Evolutionary conservation across 2,113 vertebrate species (phyloP).

Genomic region (Chionis minor): DNA sequence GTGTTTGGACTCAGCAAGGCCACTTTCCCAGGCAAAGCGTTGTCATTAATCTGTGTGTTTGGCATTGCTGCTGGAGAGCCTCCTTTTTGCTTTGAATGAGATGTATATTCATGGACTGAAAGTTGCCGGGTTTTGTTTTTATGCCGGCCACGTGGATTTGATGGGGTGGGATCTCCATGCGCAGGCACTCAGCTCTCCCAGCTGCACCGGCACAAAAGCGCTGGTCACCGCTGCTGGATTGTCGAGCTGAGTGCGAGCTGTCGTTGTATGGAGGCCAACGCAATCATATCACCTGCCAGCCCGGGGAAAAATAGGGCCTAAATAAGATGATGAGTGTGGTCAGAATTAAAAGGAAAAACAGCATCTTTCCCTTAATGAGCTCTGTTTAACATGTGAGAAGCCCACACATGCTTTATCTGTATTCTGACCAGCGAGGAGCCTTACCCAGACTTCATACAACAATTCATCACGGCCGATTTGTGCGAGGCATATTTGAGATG

Average conservation of each 20-base stretch:
- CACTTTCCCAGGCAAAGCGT: conserved; percentile 13
- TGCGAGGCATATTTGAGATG: conserved; percentile 40
- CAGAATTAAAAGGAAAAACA: conserved; percentile 47
- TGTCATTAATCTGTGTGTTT: conserved; percentile 26
- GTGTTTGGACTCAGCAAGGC: conserved; percentile 49
- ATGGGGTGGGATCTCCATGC: background rate
- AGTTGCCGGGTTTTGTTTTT: conserved; percentile 34
- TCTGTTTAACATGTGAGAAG: conserved; percentile 49
- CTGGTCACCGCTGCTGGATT: conserved; percentile 13
- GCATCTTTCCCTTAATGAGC: conserved; percentile 7
- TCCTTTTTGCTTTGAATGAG: background rate
- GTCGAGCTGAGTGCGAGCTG: background rate
- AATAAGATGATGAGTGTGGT: conserved; percentile 17
- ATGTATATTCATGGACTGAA: conserved; percentile 29
- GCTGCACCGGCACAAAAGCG: conserved; percentile 38
- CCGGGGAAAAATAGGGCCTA: conserved; percentile 11
- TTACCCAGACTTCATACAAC: conserved; percentile 36
- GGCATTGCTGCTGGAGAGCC: conserved; percentile 41
- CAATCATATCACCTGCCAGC: conserved; percentile 44
- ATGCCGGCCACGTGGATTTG: background rate
- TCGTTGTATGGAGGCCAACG: background rate
- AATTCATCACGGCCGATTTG: conserved; percentile 35
- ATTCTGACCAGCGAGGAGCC: conserved; percentile 41
- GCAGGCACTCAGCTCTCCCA: background rate
- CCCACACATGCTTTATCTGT: conserved; percentile 38